Evolutionary conservation across 2,888 invertebrate species (phyloP).

Genomic region (Macrophya annulata): DNA sequence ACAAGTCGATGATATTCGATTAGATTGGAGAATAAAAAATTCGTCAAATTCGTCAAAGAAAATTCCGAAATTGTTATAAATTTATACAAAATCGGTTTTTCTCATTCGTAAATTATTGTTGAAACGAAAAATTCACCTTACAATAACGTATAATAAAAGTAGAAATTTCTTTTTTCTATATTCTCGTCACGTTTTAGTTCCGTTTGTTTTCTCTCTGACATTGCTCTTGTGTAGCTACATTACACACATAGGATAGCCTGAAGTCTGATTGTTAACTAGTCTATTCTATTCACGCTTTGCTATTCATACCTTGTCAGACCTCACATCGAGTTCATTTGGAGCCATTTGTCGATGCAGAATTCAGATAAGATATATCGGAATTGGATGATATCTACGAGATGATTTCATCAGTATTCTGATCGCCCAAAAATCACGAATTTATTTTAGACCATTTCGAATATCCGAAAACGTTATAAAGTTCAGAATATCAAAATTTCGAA

Average conservation of each 20-base stretch:
- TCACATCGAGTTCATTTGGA: neutral
- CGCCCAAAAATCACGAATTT: too few species aligned
- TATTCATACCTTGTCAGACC: neutral
- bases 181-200: slow-evolving; percentile 27
- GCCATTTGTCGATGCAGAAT: neutral
- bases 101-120: too few species aligned
- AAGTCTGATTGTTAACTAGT: neutral
- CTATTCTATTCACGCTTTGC: neutral
- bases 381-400: neutral
- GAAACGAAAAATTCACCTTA: too few species aligned
- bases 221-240: neutral
- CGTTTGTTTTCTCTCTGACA: slow-evolving; percentile 1
- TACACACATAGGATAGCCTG: too few species aligned
- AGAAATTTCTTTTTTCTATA: neutral
- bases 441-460: too few species aligned
- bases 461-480: too few species aligned
- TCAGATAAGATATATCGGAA: neutral
- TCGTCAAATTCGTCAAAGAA: neutral
- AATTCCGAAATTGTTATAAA: neutral
- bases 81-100: neutral
- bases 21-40: neutral
- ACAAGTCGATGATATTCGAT: neutral
- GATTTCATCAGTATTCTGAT: neutral
- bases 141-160: neutral
- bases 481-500: too few species aligned